Evolutionary conservation across 2,113 vertebrate species (phyloP).

Genomic region (Archilochus colubris): DNA sequence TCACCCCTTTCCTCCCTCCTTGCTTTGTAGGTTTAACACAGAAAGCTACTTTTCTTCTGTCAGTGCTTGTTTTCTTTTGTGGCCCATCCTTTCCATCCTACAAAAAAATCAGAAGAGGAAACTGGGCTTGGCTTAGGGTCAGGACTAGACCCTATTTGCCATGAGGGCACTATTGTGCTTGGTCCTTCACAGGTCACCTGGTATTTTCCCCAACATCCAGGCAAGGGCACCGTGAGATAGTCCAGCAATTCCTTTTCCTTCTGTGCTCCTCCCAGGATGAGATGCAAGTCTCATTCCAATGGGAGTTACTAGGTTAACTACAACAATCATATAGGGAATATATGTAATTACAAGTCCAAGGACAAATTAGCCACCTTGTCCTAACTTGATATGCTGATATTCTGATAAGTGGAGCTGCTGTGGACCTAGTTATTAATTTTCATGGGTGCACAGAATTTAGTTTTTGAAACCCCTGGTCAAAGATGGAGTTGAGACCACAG

Average conservation of each 20-base stretch:
- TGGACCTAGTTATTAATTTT: background rate
- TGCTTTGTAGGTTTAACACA: background rate
- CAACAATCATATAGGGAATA: background rate
- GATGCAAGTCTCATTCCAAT: background rate
- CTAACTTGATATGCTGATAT: background rate
- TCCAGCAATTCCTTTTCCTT: background rate
- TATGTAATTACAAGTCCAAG: background rate
- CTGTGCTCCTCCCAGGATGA: background rate
- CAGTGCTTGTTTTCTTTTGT: rapidly evolving
- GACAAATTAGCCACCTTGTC: background rate
- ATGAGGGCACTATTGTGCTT: rapidly evolving
- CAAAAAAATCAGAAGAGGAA: background rate
- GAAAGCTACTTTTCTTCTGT: background rate
- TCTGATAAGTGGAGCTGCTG: background rate
- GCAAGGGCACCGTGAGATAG: background rate
- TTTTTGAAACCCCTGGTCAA: background rate
- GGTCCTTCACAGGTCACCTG: background rate
- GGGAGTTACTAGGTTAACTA: background rate
- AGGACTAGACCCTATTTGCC: background rate
- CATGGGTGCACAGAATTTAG: background rate
- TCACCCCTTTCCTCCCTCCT: background rate
- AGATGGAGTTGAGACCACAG: background rate
- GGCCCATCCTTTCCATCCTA: background rate
- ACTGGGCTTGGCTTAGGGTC: background rate
- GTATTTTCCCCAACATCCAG: background rate